Conservation (phyloP, 2,888 invertebrate species). For the Megamerina dolium region DNA sequence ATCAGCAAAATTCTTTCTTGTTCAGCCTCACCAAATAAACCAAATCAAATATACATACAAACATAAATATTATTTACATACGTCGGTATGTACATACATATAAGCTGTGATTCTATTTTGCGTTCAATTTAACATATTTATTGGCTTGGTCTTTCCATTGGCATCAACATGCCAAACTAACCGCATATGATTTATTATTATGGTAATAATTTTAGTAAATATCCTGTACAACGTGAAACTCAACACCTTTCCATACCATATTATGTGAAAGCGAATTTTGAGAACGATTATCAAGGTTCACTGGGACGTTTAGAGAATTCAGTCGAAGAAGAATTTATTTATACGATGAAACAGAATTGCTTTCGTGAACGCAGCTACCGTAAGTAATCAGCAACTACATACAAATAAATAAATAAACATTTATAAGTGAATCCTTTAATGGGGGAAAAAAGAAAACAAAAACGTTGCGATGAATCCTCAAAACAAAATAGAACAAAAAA, state of each 20-base stretch:
- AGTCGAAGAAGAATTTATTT: slow-evolving; percentile 91
- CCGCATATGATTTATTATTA: neutral
- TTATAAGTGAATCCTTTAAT: too few species aligned
- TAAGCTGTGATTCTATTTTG: too few species aligned
- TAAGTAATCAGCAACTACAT: slow-evolving; percentile 26
- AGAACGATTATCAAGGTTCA: slow-evolving; percentile 76
- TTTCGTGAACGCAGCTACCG: slow-evolving; percentile 86
- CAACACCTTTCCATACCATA: slow-evolving; percentile 80
- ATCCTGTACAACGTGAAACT: slow-evolving; percentile 63
- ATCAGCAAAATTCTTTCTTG: too few species aligned
- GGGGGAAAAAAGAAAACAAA: slow-evolving; percentile 7
- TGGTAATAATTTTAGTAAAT: slow-evolving; percentile 46
- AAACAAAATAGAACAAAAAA: too few species aligned
- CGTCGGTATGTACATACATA: too few species aligned
- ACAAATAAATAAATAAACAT: too few species aligned
- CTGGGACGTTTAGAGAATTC: slow-evolving; percentile 80
- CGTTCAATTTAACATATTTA: neutral
- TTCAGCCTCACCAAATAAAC: too few species aligned
- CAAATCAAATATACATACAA: too few species aligned
- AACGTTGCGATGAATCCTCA: too few species aligned
- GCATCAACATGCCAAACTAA: slow-evolving; percentile 1
- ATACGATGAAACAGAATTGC: slow-evolving; percentile 79
- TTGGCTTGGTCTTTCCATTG: slow-evolving; percentile 1
- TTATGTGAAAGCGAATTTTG: slow-evolving; percentile 89
- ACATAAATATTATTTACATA: too few species aligned